phyloP scores from a whole-genome alignment of 2,797 vertebrate species.

The Cephalopachus bancanus region DNA sequence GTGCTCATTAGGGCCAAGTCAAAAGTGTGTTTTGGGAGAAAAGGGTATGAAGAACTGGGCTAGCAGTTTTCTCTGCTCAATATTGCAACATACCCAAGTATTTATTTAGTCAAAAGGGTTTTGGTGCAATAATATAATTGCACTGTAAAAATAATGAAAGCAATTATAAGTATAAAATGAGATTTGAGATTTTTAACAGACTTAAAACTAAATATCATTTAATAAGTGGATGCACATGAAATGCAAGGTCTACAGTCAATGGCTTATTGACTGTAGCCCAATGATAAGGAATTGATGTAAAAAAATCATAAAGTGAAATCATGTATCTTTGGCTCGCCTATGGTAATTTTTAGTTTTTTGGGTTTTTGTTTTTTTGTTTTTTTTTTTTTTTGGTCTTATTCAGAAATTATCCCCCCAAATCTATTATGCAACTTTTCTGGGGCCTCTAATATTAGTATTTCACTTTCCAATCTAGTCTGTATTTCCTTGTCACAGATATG shows the following conservation, averaged over 20 bases:
- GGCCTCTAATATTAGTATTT: not conserved
- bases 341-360: no score
- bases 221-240: not conserved
- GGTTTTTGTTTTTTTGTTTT: not conserved
- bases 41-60: not conserved
- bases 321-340: not conserved
- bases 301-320: not conserved
- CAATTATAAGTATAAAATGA: not conserved
- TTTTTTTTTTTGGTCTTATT: not conserved
- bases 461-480: not conserved
- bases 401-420: not conserved
- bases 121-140: not conserved
- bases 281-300: not conserved
- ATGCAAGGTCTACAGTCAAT: not conserved
- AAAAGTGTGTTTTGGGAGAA: not conserved
- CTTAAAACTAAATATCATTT: not conserved
- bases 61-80: constrained; percentile 9
- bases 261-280: not conserved
- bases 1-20: not conserved
- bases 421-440: not conserved
- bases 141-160: not conserved
- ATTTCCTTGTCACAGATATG: not conserved
- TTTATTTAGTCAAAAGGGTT: not conserved
- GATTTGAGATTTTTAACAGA: not conserved
- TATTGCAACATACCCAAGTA: not conserved